These are phyloP conservation scores for Colossoma macropomum DNA, from an alignment of 2,113 vertebrate species.

Conservation along the genomic window DNA sequence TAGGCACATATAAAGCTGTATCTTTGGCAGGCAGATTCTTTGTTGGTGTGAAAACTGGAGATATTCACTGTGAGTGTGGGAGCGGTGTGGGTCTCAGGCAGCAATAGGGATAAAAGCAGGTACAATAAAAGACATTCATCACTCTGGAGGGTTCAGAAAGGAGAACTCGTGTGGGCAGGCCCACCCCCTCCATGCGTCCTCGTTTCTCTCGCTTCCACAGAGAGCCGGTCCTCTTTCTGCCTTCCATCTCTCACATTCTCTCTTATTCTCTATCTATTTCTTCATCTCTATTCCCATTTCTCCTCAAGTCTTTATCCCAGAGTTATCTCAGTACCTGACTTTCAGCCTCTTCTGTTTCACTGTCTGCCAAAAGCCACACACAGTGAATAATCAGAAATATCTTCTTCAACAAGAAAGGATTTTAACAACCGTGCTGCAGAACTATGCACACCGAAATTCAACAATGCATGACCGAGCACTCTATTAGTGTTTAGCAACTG, in stretches of 20 bases:
- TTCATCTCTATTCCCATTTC: slow-evolving; percentile 34
- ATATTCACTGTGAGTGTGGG: slow-evolving; percentile 43
- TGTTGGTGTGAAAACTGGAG: slow-evolving; percentile 37
- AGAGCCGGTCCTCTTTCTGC: slow-evolving; percentile 34
- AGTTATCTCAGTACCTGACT: slow-evolving; percentile 21
- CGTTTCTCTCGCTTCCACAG: slow-evolving; percentile 46
- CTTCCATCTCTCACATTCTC: slow-evolving; percentile 9
- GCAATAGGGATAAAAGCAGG: slow-evolving; percentile 48
- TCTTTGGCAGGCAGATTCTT: slow-evolving; percentile 29
- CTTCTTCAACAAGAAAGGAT: not conserved
- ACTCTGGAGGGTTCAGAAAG: slow-evolving; percentile 59
- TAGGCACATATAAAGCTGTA: slow-evolving; percentile 27
- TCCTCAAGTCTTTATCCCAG: slow-evolving; percentile 25
- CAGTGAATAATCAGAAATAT: not conserved
- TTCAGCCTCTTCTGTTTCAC: not conserved
- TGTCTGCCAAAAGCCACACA: slow-evolving; percentile 25
- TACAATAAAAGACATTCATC: slow-evolving; percentile 56
- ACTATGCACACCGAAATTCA: not conserved
- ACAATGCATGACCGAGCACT: not conserved
- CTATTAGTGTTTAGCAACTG: not conserved
- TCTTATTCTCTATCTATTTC: slow-evolving; percentile 4
- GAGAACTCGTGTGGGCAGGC: slow-evolving; percentile 65
- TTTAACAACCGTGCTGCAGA: not conserved
- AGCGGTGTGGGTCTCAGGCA: slow-evolving; percentile 51
- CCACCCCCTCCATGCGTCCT: slow-evolving; percentile 65